These are phyloP conservation scores for Paradisaea rubra DNA, from an alignment of 2,113 vertebrate genomes.

Conservation along the genomic window DNA sequence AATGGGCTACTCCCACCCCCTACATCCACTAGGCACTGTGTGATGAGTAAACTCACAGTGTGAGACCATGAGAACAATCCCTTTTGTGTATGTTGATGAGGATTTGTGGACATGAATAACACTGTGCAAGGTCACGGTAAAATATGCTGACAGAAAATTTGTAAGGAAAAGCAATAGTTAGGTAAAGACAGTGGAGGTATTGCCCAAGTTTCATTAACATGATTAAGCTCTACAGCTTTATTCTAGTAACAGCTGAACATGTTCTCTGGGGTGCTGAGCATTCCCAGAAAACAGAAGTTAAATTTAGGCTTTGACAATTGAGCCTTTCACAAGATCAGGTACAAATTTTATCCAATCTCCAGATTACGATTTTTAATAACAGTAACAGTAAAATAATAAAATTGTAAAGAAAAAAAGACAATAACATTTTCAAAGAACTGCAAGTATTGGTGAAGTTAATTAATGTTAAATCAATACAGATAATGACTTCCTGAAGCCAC, in stretches of 20 bases:
- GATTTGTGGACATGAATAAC: slow-evolving; percentile 11
- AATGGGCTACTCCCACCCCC: slow-evolving; percentile 9
- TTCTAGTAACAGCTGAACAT: background rate
- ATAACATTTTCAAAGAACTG: background rate
- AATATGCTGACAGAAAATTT: background rate
- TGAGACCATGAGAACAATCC: slow-evolving; percentile 30
- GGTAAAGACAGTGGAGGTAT: background rate
- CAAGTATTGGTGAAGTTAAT: background rate
- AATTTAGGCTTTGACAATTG: background rate
- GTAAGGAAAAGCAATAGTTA: background rate
- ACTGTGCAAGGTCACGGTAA: background rate
- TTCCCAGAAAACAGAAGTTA: background rate
- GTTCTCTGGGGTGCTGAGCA: background rate
- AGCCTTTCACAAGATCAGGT: background rate
- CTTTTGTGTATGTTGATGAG: slow-evolving; percentile 7
- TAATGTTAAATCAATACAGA: background rate
- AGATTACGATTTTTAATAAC: background rate
- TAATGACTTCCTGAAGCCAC: background rate
- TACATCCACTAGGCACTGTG: background rate
- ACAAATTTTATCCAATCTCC: background rate
- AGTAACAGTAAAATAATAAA: background rate
- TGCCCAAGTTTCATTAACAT: background rate
- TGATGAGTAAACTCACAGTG: slow-evolving; percentile 46
- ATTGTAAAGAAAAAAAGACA: background rate
- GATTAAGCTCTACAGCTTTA: background rate